Percentiles rank a stretch among this genome's conserved stretches.
These are phyloP conservation scores for Alsophila aescularia DNA, from an alignment of 2,888 invertebrate species.

Conservation along the genomic window DNA sequence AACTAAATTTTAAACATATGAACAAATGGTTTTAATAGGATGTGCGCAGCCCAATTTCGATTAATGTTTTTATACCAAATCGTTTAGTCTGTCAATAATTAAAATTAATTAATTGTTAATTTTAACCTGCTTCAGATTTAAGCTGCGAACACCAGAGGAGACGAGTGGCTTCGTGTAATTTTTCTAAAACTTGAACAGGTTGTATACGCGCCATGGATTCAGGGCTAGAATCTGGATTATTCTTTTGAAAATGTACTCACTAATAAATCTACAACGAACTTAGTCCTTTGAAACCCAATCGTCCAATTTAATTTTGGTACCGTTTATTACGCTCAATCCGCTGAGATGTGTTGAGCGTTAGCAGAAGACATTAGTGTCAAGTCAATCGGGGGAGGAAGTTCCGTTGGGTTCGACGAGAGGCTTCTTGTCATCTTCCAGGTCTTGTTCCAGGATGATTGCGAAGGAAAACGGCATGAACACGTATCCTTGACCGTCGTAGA, in stretches of 20 bases:
- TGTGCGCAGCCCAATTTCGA: neutral
- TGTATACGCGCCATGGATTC: no score
- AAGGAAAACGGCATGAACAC: constrained; percentile 91
- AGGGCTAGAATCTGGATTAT: no score
- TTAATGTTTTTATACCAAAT: neutral
- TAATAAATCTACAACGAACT: neutral
- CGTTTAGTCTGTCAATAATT: neutral
- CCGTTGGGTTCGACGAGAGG: constrained; percentile 52
- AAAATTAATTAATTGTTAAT: no score
- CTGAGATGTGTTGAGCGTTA: constrained; percentile 26
- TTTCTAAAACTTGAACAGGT: no score
- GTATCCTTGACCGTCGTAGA: constrained; percentile 91
- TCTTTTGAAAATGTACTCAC: neutral
- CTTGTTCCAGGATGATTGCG: constrained; percentile 83
- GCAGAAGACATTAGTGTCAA: constrained; percentile 31
- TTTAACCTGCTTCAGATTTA: no score
- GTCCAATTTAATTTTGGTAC: neutral
- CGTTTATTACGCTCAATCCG: neutral
- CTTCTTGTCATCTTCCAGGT: constrained; percentile 72
- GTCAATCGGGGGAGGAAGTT: constrained; percentile 64
- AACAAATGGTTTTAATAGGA: neutral
- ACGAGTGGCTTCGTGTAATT: no score
- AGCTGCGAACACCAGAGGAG: no score
- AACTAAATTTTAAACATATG: no score
- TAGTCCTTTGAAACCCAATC: neutral